Evolutionary conservation across 2,888 invertebrate genomes (phyloP).

Genomic region (Aphidoletes aphidimyza): DNA sequence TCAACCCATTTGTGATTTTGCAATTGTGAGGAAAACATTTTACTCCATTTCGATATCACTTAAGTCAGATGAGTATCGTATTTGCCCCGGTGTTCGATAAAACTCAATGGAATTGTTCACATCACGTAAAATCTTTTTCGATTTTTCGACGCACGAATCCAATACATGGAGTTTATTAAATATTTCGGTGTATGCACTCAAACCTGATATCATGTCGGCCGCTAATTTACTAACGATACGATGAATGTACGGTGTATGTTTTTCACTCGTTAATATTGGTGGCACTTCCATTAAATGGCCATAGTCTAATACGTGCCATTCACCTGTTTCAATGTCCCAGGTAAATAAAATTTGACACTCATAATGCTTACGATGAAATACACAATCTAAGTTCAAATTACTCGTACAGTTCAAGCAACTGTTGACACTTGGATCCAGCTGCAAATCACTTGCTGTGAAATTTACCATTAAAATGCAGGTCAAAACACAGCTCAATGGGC

Average conservation of each 20-base stretch:
- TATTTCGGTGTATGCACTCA: conserved; percentile 62
- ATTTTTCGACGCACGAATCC: conserved; percentile 65
- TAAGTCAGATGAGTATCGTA: conserved; percentile 38
- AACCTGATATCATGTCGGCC: conserved; percentile 61
- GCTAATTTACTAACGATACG: conserved; percentile 63
- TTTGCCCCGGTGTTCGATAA: conserved; percentile 60
- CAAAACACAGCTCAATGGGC: conserved; percentile 64
- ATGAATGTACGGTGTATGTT: conserved; percentile 61
- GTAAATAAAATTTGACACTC: conserved; percentile 66
- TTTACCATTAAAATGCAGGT: conserved; percentile 65
- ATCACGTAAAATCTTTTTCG: conserved; percentile 64
- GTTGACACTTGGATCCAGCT: conserved; percentile 59
- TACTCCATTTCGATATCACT: conserved; percentile 23
- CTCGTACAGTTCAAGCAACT: conserved; percentile 64
- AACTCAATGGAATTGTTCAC: conserved; percentile 65
- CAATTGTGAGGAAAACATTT: background rate
- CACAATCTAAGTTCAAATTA: conserved; percentile 61
- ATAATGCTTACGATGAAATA: conserved; percentile 64
- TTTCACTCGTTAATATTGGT: conserved; percentile 51
- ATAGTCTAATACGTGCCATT: conserved; percentile 66
- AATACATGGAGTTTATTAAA: conserved; percentile 63
- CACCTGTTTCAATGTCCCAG: conserved; percentile 66
- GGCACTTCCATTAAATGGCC: conserved; percentile 64
- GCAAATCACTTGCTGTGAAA: conserved; percentile 65
- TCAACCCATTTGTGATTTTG: too few relatives aligned